These are phyloP conservation scores for Rhagoletis zephyria DNA, from an alignment of 1,140 invertebrate species.

Conservation along the genomic window DNA sequence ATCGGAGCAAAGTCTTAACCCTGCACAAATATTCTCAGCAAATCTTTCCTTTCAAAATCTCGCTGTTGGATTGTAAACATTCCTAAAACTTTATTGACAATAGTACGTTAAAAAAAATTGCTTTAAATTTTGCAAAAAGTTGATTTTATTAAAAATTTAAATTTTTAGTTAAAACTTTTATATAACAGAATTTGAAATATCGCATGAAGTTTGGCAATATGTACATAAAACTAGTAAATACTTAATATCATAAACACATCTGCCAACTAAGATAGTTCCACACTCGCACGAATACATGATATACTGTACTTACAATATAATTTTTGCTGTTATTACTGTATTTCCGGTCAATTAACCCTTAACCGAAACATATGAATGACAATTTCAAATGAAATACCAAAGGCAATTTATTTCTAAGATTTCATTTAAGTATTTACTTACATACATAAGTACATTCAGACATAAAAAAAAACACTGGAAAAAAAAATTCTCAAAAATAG, in stretches of 20 bases:
- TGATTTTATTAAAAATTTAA: not conserved
- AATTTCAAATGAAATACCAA: slow-evolving; percentile 43
- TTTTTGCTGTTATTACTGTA: slow-evolving; percentile 39
- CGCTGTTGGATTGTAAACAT: not conserved
- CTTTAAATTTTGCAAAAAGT: not conserved
- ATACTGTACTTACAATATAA: not conserved
- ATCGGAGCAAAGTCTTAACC: too few relatives aligned
- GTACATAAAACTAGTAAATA: slow-evolving; percentile 18
- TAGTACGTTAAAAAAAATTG: not conserved
- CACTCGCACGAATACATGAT: not conserved
- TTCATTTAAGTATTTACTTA: not conserved
- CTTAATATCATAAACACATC: not conserved
- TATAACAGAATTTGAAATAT: not conserved
- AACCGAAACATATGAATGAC: slow-evolving; percentile 53
- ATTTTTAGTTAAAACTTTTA: too few relatives aligned
- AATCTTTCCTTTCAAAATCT: not conserved
- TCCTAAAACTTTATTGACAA: not conserved
- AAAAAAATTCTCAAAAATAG: not conserved
- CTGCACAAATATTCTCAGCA: too few relatives aligned
- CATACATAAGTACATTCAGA: not conserved
- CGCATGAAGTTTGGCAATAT: not conserved
- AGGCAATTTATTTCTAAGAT: slow-evolving; percentile 49
- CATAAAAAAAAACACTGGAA: not conserved
- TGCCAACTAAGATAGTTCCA: slow-evolving; percentile 29
- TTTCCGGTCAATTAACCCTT: slow-evolving; percentile 46